Evolutionary conservation across 2,113 vertebrate species (phyloP), one percentile per base, ranked within the genome.

Genomic region (Rhombomys opimus): DNA sequence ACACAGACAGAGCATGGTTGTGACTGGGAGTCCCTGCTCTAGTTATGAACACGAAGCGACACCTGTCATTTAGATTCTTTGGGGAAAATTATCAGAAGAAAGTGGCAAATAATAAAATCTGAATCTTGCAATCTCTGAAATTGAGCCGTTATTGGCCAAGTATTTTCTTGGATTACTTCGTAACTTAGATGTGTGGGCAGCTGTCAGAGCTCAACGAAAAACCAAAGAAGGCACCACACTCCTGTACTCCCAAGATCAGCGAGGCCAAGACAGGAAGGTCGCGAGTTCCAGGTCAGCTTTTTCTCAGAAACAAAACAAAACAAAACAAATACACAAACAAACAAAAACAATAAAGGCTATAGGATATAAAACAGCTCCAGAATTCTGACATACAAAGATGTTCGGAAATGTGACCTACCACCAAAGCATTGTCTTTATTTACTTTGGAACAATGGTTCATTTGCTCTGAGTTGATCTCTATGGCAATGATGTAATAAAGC

Each of bases 71-170:
- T 41, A 89, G 27, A 70, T 89, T 81, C 67, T 11, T 67, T 67
- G 65, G 41, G 14, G 68, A 93, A 93, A 52, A 85, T 50, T 20
- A 77, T 78, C 90, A 91, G 70, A 93, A 75, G 12, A 93, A 93
- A 30, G 61, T 65, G 35, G 41, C 23, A 94, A 63, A 68, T 90
- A 87, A 82, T 92, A 20, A 70, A 76, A 38, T 2, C 46, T 93
- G 90, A 86, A 10, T 85, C 25, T 96, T 27, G 72, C 52, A 91
- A 38, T 95, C 72, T 91, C 35, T 94, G 61, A 89, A 35, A 38
- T 32, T 54, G 50, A 35, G 78, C 38, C n/a, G 25, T 3, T 46
- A 7, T 89, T 77, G 30, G 35, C n/a, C 6, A 11, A 57, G 4
- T 27, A 57, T 65, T n/a, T 30, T 87, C 22, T 57, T 54, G 25